Base-by-base conservation (phyloP, 2,888 invertebrate genomes). In the Oxytorus armatus region DNA sequence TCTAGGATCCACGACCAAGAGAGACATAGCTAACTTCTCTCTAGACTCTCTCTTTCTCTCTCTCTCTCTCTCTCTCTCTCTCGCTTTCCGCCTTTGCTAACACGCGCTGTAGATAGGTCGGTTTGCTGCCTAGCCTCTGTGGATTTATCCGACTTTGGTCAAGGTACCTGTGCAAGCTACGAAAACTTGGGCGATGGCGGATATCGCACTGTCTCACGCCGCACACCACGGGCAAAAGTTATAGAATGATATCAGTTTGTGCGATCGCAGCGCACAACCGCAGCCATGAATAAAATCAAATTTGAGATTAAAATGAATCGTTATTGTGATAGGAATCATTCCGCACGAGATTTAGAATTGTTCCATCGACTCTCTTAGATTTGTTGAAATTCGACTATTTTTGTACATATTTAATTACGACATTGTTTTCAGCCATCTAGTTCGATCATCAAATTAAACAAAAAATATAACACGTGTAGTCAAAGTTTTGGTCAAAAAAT, bases 81-180 rank as follows among this genome's bases (percentile, higher is more conserved):
- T 61, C n/a, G 49, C 51, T 44, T 53, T 57, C 44, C 42, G 44
- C 14, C 53, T 57, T 23, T 55, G 14, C 47, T 47, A 39, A 39
- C 66, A 3, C 14, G 18, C 21, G 2, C 21, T 49, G 8, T 49
- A 36, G 66, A 65, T 57, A 47, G 55, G 23, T 49, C 36, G 65
- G 74, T 74, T 66, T 74, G 57, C 65, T 74, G 65, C 36, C 74
- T 73, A 23, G 53, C 29, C 65, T 74, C 74, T 66, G 66, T 66
- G 33, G 65, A 74, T 74, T 74, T 74, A 74, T 66, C 74, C 47
- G 65, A 66, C 74, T 66, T 65, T 57, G 65, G 74, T 74, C 74
- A 74, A 74, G 65, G 39, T 63, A 53, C 53, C 51, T 11, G 72
- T 36, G 49, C 23, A 55, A 66, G 44, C 57, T 66, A 49, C 25